Percentiles rank a stretch among this genome's conserved stretches.
Conservation (phyloP, 2,888 invertebrate genomes). For the Philereme vetulata region DNA sequence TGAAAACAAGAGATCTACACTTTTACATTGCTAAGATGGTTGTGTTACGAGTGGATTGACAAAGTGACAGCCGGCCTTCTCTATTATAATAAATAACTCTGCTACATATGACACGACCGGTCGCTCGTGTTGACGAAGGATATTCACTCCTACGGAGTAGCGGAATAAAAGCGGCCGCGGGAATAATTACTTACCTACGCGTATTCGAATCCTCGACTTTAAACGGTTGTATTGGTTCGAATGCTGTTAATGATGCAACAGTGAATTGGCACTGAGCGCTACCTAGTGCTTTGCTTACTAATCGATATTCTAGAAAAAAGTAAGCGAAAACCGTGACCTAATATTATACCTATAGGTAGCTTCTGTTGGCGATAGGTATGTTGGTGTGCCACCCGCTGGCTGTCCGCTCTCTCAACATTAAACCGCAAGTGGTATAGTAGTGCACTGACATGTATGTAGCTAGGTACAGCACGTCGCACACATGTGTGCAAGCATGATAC, state of each 20-base stretch:
- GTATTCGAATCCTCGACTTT: slow-evolving; percentile 6
- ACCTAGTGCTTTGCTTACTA: not conserved
- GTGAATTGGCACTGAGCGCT: not conserved
- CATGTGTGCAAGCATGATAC: slow-evolving; percentile 29
- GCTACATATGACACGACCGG: no score
- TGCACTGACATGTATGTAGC: slow-evolving; percentile 22
- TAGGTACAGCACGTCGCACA: slow-evolving; percentile 8
- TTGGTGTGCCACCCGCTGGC: slow-evolving; percentile 34
- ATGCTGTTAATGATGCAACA: no score
- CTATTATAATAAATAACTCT: no score
- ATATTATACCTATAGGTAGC: slow-evolving; percentile 12
- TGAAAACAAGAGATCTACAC: slow-evolving; percentile 11
- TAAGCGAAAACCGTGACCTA: slow-evolving; percentile 8
- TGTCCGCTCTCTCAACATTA: slow-evolving; percentile 30
- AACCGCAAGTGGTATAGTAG: slow-evolving; percentile 32
- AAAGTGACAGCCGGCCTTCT: slow-evolving; percentile 14
- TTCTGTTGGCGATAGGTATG: slow-evolving; percentile 18
- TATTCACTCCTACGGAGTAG: slow-evolving; percentile 14
- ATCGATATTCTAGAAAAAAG: slow-evolving; percentile 2
- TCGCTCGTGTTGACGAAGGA: slow-evolving; percentile 8
- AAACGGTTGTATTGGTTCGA: no score
- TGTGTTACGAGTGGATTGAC: slow-evolving; percentile 12
- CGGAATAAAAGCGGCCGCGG: slow-evolving; percentile 6
- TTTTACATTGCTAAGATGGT: not conserved
- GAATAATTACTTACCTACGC: not conserved